Percentiles rank a stretch among this genome's conserved stretches.
Conservation (phyloP, 1,140 invertebrate genomes). For the Drosophila ficusphila region DNA sequence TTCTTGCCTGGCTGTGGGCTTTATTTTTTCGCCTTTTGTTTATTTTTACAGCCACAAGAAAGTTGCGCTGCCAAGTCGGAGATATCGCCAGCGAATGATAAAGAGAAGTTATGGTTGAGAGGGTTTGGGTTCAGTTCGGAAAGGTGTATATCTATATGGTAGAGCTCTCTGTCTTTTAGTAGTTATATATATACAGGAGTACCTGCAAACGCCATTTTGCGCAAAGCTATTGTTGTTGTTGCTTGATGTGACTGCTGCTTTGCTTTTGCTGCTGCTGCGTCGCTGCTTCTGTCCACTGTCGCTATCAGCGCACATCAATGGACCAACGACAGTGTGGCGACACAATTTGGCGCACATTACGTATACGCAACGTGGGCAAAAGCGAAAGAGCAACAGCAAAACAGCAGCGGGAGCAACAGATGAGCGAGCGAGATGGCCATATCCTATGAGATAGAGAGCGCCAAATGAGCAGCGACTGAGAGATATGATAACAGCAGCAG, state of each 20-base stretch:
- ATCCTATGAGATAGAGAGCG: constrained; percentile 64
- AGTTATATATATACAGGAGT: constrained; percentile 4
- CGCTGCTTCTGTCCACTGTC: constrained; percentile 45
- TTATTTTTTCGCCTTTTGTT: constrained; percentile 45
- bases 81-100: constrained; percentile 57
- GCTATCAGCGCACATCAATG: constrained; percentile 81
- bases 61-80: constrained; percentile 37
- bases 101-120: not conserved
- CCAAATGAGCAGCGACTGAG: constrained; percentile 66
- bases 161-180: not conserved
- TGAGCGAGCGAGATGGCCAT: constrained; percentile 62
- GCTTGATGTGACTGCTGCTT: constrained; percentile 1
- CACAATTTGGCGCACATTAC: constrained; percentile 81
- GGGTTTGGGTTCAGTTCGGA: not conserved
- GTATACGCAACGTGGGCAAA: constrained; percentile 54
- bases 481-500: constrained; percentile 38
- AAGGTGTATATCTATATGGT: constrained; percentile 4
- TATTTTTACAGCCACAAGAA: constrained; percentile 67
- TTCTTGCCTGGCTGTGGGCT: constrained; percentile 30
- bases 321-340: constrained; percentile 73
- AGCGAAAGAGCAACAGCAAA: constrained; percentile 56
- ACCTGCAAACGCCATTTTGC: constrained; percentile 66
- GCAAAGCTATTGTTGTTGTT: constrained; percentile 28
- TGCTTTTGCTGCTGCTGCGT: constrained; percentile 29
- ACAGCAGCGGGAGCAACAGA: constrained; percentile 32